Base-by-base conservation (phyloP, 2,888 invertebrate species). In the Chironomus riparius region DNA sequence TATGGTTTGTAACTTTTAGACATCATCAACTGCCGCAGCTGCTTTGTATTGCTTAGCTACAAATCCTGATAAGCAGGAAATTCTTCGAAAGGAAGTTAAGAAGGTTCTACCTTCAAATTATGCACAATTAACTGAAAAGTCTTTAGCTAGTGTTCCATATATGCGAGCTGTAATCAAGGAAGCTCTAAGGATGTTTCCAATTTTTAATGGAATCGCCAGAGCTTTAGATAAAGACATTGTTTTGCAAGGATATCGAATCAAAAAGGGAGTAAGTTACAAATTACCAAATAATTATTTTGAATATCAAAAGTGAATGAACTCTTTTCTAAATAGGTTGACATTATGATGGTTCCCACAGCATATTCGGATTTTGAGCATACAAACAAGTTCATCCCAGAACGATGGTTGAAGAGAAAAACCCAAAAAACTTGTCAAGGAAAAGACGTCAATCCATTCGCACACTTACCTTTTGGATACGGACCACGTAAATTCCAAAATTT, bases 311-410 rank as follows among this genome's bases (percentile, higher is more conserved):
- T 62, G 13, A 15, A 2, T 15, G 0, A 15, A 72, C 68, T 79
- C 76, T 47, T 6, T 84, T 86, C 24, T 83, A n/a, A n/a, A n/a
- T n/a, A 92, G 92, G 87, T 90, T 0, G 90, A 91, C 81, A 87
- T 92, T 0, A 85, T 92, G 77, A 88, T 92, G 79, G 91, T 90
- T 78, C 90, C 91, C 80, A 88, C 89, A 79, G 86, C 87, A n/a
- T 88, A 88, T 18, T 83, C 87, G 76, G 87, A 90, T 78, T 91
- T 88, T 79, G 85, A 86, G 0, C 83, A 85, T 13, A 83, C 89
- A 3, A 80, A 84, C 0, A 85, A 87, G 77, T 92, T 87, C 80
- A 80, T 88, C 22, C 92, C 92, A 0, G 91, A 92, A 80, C 83
- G 92, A 47, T 93, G 92, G 92, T 74, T 84, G 2, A 79, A 79